Base-by-base conservation (phyloP, 2,113 vertebrate genomes). In the Phylloscopus trochiloides region DNA sequence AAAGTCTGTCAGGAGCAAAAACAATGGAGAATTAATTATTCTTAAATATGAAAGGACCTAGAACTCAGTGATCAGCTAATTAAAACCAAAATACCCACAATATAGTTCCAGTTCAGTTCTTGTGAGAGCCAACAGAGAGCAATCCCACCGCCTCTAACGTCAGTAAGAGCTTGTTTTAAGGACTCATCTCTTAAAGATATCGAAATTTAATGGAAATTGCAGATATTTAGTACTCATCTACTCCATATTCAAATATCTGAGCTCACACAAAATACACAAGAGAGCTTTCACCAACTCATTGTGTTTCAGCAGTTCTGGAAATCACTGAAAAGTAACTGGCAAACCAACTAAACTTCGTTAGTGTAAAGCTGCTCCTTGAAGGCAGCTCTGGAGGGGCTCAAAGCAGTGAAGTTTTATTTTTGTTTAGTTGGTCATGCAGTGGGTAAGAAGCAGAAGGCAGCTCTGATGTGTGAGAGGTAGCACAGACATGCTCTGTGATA, bases 11-110 rank as follows among this genome's bases (percentile, higher is more conserved):
- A 80, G 55, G 88, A 71, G 43, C 24, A 88, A 73, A 83, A 95
- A 81, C 85, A 90, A 87, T 48, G 31, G 40, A 84, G 67, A 86
- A 93, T 66, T 90, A 86, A 92, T 88, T 92, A 92, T 38, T 75
- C 68, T 47, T 65, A 70, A 47, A 28, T 31, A 75, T 43, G 59
- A 95, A 90, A 96, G 59, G 43, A 92, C 34, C 63, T 47, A 73
- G 67, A 92, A 91, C 55, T 88, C 65, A 2, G n/a, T n/a, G 34
- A 92, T 92, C 52, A 73, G 47, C 62, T 92, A 95, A 93, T 86
- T 92, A 79, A 85, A 86, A 74, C 13, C 57, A 76, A 75, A 85
- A 83, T 70, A 70, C n/a, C 55, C 78, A 86, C 68, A 55, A 28
- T 10, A 10, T 1, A 74, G 48, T 86, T 88, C 26, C 86, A 86